Evolutionary conservation across 2,113 vertebrate species (phyloP).

Genomic region (Cyanoramphus novaezelandiae): DNA sequence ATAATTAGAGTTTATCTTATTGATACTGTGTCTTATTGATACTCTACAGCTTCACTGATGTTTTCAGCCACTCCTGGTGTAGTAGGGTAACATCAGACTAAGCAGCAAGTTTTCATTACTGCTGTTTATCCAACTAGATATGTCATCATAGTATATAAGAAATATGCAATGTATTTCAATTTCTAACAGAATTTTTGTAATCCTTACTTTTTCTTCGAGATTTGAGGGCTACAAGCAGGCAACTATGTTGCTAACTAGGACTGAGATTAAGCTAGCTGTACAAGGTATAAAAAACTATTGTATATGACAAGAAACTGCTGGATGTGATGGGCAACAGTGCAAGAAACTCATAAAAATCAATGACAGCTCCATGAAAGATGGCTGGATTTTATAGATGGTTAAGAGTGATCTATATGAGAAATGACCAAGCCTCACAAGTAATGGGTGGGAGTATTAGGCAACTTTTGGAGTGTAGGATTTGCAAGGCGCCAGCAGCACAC

Average conservation of each 20-base stretch:
- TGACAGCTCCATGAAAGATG: background rate
- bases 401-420: background rate
- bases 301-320: background rate
- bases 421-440: background rate
- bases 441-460: background rate
- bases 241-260: background rate
- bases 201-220: background rate
- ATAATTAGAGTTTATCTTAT: background rate
- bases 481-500: background rate
- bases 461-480: background rate
- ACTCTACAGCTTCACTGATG: background rate
- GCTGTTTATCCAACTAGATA: background rate
- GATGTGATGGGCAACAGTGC: background rate
- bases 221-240: background rate
- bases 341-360: background rate
- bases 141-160: background rate
- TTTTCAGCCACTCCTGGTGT: background rate
- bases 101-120: background rate
- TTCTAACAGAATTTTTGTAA: background rate
- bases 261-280: background rate
- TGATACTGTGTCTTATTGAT: background rate
- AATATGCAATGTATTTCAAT: background rate
- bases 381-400: background rate
- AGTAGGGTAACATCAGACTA: background rate
- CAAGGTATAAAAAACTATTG: background rate